A percentile compares a stretch with the other conserved stretches of the same genome.
phyloP scores from a whole-genome alignment of 2,797 vertebrate species.

The Pterois miles region DNA sequence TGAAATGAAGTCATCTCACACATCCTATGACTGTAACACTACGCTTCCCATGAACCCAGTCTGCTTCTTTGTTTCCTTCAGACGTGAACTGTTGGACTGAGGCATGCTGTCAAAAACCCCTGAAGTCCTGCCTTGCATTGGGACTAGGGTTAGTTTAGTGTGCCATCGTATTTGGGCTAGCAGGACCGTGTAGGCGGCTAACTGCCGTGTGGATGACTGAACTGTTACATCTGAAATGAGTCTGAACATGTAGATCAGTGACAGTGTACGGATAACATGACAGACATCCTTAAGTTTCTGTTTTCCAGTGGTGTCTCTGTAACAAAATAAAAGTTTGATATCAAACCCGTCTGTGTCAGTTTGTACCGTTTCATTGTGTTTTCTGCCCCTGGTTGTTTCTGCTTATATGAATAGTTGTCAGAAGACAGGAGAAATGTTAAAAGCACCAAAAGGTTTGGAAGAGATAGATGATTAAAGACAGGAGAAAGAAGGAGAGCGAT shows the following conservation, averaged over 20 bases:
- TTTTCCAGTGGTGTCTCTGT: constrained; percentile 68
- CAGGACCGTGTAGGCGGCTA: background rate
- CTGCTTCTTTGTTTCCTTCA: background rate
- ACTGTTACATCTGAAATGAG: constrained; percentile 24
- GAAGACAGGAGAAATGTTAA: background rate
- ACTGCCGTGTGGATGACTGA: constrained; percentile 1
- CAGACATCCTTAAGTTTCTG: constrained; percentile 51
- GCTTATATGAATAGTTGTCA: background rate
- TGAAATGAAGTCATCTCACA: background rate
- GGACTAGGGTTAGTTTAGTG: background rate
- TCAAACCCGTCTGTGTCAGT: constrained; percentile 6
- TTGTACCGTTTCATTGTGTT: background rate
- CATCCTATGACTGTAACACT: constrained; percentile 15
- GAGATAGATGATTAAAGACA: background rate
- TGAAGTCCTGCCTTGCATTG: background rate
- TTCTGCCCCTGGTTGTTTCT: background rate
- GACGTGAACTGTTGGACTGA: background rate
- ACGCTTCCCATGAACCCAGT: background rate
- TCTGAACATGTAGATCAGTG: constrained; percentile 30
- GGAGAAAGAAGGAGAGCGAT: background rate
- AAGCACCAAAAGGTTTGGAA: background rate
- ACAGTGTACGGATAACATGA: constrained; percentile 38
- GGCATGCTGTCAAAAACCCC: background rate
- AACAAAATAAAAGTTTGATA: constrained; percentile 73
- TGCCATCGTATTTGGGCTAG: background rate